Base-by-base conservation (phyloP, 2,888 invertebrate genomes). In the Merodon equestris region DNA sequence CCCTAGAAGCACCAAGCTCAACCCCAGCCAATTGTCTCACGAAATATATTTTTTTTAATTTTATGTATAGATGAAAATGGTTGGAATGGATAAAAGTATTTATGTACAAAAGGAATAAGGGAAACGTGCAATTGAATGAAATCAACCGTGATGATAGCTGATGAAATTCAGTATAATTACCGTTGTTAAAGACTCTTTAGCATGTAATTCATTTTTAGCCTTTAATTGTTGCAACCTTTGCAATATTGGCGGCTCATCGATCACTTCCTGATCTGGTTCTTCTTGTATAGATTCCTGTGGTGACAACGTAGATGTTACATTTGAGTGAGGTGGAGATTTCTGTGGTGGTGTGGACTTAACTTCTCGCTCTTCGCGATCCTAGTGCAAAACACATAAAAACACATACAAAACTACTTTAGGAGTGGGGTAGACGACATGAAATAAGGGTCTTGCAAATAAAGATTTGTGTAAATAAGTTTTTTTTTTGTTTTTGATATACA, bases 221-320 rank as follows among this genome's bases (percentile, higher is more conserved):
- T 95, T 95, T 51, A 95, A 90, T 81, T 94, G 89, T 18, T 94
- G 90, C 74, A 95, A 90, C 82, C 95, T 91, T 87, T 96, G 95
- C 18, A 95, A 90, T 4, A 95, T 94, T 58, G 95, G 90, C 56
- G 93, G 93, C 81, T 92, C 92, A 53, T 93, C 93, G 66, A 93
- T 91, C 12, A 93, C 90, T 88, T 93, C 93, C 12, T 91, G 89
- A 86, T 92, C 91, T 58, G 85, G 87, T 83, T 87, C 88, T 83
- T 89, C 88, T 84, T 89, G 89, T 83, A 89, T 89, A 47, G 90
- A 89, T 86, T 88, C 87, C 88, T 89, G 89, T 85, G 89, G 89
- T 81, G 91, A 90, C 83, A 92, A 92, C 76, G 92, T 89, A 85
- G 91, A 91, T 79, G 91, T 91, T 73, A 92, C 91, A 70, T 93